A percentile compares a stretch with the other conserved stretches of the same genome.
Conservation (phyloP, 2,888 invertebrate genomes). For the Diabrotica balteata region DNA sequence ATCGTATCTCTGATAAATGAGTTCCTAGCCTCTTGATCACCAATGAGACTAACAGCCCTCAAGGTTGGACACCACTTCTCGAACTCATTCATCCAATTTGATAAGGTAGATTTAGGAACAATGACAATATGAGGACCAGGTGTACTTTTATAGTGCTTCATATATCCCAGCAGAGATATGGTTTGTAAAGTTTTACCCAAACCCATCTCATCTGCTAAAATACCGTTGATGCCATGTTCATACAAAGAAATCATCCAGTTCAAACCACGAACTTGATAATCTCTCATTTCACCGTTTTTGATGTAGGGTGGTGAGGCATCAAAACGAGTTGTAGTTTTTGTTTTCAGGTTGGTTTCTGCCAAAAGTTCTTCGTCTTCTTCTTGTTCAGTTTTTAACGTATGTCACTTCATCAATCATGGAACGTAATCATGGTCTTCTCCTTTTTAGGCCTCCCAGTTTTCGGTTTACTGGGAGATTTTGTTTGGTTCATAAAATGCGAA, state of each 20-base stretch:
- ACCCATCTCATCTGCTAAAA: slow-evolving; percentile 99
- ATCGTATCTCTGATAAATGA: slow-evolving; percentile 89
- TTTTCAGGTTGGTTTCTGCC: slow-evolving; percentile 80
- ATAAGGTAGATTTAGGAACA: slow-evolving; percentile 97
- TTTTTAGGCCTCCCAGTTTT: slow-evolving; percentile 88
- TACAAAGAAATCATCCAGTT: slow-evolving; percentile 99
- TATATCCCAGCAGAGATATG: slow-evolving; percentile 94
- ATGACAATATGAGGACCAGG: slow-evolving; percentile 98
- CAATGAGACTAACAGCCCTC: slow-evolving; percentile 92
- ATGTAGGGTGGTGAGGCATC: slow-evolving; percentile 91
- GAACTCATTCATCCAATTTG: slow-evolving; percentile 99
- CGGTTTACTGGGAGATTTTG: slow-evolving; percentile 82
- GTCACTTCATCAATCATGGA: slow-evolving; percentile 79
- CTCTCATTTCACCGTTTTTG: slow-evolving; percentile 92
- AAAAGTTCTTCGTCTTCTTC: slow-evolving; percentile 98
- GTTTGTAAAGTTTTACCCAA: slow-evolving; percentile 98
- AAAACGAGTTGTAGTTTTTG: slow-evolving; percentile 84
- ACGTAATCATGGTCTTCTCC: no score
- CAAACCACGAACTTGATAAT: slow-evolving; percentile 96
- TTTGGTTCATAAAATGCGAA: slow-evolving; percentile 93
- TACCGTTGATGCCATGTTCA: slow-evolving; percentile 99
- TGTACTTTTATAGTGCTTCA: slow-evolving; percentile 92
- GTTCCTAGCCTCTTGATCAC: slow-evolving; percentile 90
- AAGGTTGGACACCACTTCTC: slow-evolving; percentile 96
- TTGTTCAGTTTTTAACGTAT: slow-evolving; percentile 97